phyloP scores from a whole-genome alignment of 2,888 invertebrate species.

The Pollenia labialis region DNA sequence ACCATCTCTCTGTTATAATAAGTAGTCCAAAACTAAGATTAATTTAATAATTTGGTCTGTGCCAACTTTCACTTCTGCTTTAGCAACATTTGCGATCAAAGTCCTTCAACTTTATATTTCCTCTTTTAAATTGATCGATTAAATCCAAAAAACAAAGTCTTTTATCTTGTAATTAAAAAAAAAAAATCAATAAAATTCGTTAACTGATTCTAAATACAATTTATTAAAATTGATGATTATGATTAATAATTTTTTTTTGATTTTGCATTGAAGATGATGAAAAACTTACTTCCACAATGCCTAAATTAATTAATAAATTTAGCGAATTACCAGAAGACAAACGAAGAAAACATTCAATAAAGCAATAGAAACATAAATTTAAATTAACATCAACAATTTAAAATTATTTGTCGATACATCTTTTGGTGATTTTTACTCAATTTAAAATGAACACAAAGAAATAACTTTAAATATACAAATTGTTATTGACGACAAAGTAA shows the following conservation, averaged over 20 bases:
- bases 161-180: too few species aligned
- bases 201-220: not conserved
- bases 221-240: not conserved
- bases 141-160: too few species aligned
- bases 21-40: too few species aligned
- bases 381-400: not conserved
- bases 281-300: constrained; percentile 31
- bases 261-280: not conserved
- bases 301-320: constrained; percentile 1
- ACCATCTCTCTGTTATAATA: too few species aligned
- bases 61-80: too few species aligned
- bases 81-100: too few species aligned
- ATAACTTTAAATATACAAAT: constrained; percentile 25
- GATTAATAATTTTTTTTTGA: not conserved
- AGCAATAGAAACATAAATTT: constrained; percentile 10
- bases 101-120: too few species aligned
- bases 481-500: constrained; percentile 50
- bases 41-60: too few species aligned
- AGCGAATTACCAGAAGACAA: constrained; percentile 2
- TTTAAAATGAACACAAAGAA: constrained; percentile 2
- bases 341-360: not conserved
- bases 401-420: not conserved
- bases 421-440: not conserved
- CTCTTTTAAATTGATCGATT: too few species aligned
- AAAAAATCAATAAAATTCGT: too few species aligned